Conservation (phyloP, 1,140 invertebrate species). For the Cherax quadricarinatus region DNA sequence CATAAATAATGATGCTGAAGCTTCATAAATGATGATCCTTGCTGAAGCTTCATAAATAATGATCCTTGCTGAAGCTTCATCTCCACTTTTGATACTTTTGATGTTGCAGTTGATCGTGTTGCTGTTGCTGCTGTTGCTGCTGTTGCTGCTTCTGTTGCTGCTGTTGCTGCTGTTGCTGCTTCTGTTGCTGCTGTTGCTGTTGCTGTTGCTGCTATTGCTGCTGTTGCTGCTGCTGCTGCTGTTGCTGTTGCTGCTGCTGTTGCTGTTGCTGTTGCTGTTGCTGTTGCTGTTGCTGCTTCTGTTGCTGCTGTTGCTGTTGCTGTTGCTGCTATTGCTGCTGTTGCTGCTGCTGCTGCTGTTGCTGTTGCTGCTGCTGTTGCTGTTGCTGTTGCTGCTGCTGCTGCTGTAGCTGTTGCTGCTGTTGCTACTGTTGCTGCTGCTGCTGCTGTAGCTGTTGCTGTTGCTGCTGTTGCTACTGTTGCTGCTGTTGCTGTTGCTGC, state of each 20-base stretch:
- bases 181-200: too few relatives aligned
- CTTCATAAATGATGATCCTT: too few relatives aligned
- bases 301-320: background rate
- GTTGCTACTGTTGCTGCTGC: constrained; percentile 9
- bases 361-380: too few relatives aligned
- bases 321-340: background rate
- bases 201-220: constrained; percentile 1
- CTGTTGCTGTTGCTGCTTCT: too few relatives aligned
- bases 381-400: background rate
- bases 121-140: constrained; percentile 9
- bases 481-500: background rate
- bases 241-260: constrained; percentile 3
- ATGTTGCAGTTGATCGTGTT: too few relatives aligned
- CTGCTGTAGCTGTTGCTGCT: constrained; percentile 7
- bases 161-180: too few relatives aligned
- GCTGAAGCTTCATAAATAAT: too few relatives aligned
- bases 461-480: background rate
- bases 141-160: too few relatives aligned
- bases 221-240: background rate
- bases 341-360: background rate
- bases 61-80: too few relatives aligned
- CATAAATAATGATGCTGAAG: too few relatives aligned
- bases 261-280: too few relatives aligned
- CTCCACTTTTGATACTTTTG: too few relatives aligned
- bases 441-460: background rate